phyloP scores from a whole-genome alignment of 2,888 invertebrate genomes.

The Aleiodes alternator region DNA sequence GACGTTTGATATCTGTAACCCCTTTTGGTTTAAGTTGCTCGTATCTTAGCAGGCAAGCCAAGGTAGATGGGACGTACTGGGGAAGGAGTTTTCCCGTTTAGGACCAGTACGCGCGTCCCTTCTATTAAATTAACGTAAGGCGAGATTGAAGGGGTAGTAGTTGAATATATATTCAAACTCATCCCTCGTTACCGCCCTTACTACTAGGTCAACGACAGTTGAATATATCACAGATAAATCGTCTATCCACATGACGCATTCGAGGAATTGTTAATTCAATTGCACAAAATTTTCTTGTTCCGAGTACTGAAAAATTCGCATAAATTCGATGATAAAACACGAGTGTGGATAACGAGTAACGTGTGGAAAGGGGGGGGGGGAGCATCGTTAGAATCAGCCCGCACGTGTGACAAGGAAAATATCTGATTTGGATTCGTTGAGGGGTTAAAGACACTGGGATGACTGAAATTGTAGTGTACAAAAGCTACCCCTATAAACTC shows the following conservation, averaged over 20 bases:
- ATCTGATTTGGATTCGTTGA: constrained; percentile 46
- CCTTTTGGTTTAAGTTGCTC: constrained; percentile 65
- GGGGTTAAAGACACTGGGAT: constrained; percentile 26
- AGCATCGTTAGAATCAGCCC: constrained; percentile 50
- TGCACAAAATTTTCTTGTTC: not conserved
- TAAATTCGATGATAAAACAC: constrained; percentile 35
- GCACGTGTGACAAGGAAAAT: constrained; percentile 51
- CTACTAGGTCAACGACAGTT: constrained; percentile 19
- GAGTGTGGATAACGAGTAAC: constrained; percentile 46
- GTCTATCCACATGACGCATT: constrained; percentile 7
- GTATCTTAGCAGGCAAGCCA: constrained; percentile 59
- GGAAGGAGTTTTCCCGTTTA: constrained; percentile 52
- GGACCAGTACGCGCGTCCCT: constrained; percentile 70
- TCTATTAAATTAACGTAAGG: constrained; percentile 72
- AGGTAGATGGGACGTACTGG: constrained; percentile 58
- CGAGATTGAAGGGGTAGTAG: constrained; percentile 60
- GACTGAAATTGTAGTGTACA: constrained; percentile 23
- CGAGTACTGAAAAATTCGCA: not conserved
- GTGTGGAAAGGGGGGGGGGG: not conserved
- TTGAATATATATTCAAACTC: constrained; percentile 46
- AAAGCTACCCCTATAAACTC: constrained; percentile 48
- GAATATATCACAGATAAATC: not conserved
- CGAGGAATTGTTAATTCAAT: constrained; percentile 38
- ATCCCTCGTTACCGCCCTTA: constrained; percentile 7
- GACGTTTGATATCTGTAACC: constrained; percentile 69